Base-by-base conservation (phyloP, 2,113 vertebrate species). In the Semnornis frantzii region DNA sequence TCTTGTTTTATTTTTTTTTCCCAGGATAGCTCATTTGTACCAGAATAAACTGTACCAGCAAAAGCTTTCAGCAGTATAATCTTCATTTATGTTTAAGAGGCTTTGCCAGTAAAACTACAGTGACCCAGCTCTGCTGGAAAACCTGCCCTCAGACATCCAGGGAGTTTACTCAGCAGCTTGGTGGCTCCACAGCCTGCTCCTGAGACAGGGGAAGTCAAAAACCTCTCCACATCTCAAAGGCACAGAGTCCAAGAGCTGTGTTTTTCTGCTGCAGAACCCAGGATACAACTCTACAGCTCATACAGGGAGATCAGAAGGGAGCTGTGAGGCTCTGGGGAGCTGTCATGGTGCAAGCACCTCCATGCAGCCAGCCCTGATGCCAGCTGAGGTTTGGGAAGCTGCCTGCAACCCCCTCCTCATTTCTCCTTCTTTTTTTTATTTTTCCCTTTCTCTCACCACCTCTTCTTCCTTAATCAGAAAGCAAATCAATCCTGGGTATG, bases 31-130 rank as follows among this genome's bases (percentile, higher is more conserved):
- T 93, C 85, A 77, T 95, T 92, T 96, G 89, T 83, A 87, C 82
- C 2, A 24, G 89, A 96, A 96, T 93, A 64, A 96, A 95, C 94
- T 46, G 94, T 95, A 94, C 92, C 95, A 94, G 86, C 92, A 62
- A 19, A 63, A 93, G 96, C 93, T 94, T 90, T 90, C 50, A 1
- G 82, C 93, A 31, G 54, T 82, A 78, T 96, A 94, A 96, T 93
- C 95, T 96, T 91, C 95, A 89, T 82, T 93, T 92, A 68, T 87
- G 87, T 82, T 64, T 96, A 96, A 95, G 94, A 96, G 92, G 95
- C 94, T 96, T 96, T 96, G 91, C 87, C 92, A 94, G 91, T 91
- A 96, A 96, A 96, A 95, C 95, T 93, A 60, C 48, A 81, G 93
- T 92, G 96, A 96, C 95, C 92, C 17, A 90, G 85, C 95, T 94